phyloP scores from a whole-genome alignment of 2,888 invertebrate species.

The Bembecia ichneumoniformis region DNA sequence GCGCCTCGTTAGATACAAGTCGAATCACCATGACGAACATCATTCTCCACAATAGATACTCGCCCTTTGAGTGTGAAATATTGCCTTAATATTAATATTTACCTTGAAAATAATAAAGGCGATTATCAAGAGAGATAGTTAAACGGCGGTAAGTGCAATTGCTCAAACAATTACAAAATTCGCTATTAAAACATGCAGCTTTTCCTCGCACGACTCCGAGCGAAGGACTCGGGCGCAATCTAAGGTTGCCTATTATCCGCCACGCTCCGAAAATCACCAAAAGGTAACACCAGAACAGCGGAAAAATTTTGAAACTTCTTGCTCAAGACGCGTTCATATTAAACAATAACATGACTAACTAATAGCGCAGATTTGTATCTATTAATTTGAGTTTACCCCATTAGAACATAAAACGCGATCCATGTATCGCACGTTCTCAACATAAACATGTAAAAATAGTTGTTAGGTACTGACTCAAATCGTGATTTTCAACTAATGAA shows the following conservation, averaged over 20 bases:
- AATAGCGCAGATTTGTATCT: slow-evolving; percentile 61
- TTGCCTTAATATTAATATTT: slow-evolving; percentile 14
- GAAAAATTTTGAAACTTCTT: slow-evolving; percentile 67
- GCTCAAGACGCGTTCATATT: slow-evolving; percentile 63
- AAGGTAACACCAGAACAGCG: slow-evolving; percentile 64
- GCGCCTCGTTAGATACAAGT: slow-evolving; percentile 27
- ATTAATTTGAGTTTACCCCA: slow-evolving; percentile 66
- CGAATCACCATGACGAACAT: slow-evolving; percentile 31
- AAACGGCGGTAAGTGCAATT: slow-evolving; percentile 30
- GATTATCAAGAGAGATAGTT: slow-evolving; percentile 34
- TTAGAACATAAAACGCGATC: slow-evolving; percentile 11
- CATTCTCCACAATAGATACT: slow-evolving; percentile 23
- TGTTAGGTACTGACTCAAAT: slow-evolving; percentile 12
- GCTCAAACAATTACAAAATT: slow-evolving; percentile 47
- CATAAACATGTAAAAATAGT: slow-evolving; percentile 45
- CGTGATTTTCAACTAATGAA: slow-evolving; percentile 7
- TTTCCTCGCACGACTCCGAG: slow-evolving; percentile 49
- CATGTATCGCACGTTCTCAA: slow-evolving; percentile 38
- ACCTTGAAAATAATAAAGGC: slow-evolving; percentile 35
- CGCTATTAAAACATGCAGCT: slow-evolving; percentile 59
- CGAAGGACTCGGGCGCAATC: slow-evolving; percentile 68
- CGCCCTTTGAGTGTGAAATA: slow-evolving; percentile 16
- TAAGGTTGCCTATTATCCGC: slow-evolving; percentile 70
- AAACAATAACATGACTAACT: slow-evolving; percentile 63
- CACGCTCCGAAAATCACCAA: slow-evolving; percentile 71